Evolutionary conservation across 2,113 vertebrate species (phyloP).

Genomic region (Hipposideros armiger): DNA sequence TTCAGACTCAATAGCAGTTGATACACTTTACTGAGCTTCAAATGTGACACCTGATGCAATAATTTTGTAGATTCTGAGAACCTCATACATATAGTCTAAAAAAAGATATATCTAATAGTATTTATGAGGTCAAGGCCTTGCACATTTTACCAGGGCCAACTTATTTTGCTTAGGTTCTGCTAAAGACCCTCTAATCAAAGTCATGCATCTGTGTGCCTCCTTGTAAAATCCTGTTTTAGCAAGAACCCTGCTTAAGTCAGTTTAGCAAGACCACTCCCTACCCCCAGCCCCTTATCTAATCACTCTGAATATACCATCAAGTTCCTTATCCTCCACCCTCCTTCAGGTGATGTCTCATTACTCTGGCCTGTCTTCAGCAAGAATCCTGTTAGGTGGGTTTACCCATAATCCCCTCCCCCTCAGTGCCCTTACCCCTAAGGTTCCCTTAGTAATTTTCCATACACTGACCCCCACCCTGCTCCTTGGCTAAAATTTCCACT

Average conservation of each 20-base stretch:
- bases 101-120: not conserved
- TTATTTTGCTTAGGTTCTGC: slow-evolving; percentile 48
- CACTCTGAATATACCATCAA: not conserved
- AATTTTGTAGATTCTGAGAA: slow-evolving; percentile 39
- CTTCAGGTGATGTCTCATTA: not conserved
- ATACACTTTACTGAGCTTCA: not conserved
- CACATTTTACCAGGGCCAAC: not conserved
- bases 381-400: not conserved
- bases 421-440: not conserved
- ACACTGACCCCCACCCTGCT: not conserved
- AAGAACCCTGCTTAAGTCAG: not conserved
- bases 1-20: not conserved
- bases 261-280: not conserved
- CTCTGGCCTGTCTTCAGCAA: not conserved
- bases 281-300: not conserved
- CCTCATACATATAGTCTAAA: not conserved
- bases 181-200: slow-evolving; percentile 27
- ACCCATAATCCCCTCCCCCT: not conserved
- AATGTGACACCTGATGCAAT: not conserved
- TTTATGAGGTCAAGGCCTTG: not conserved
- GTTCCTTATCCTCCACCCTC: not conserved
- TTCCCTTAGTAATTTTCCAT: not conserved
- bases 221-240: not conserved
- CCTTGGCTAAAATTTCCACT: slow-evolving; percentile 4
- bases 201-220: not conserved